Percentiles rank a stretch among this genome's conserved stretches.
Conservation (phyloP, 2,113 vertebrate species). For the Verasper variegatus region DNA sequence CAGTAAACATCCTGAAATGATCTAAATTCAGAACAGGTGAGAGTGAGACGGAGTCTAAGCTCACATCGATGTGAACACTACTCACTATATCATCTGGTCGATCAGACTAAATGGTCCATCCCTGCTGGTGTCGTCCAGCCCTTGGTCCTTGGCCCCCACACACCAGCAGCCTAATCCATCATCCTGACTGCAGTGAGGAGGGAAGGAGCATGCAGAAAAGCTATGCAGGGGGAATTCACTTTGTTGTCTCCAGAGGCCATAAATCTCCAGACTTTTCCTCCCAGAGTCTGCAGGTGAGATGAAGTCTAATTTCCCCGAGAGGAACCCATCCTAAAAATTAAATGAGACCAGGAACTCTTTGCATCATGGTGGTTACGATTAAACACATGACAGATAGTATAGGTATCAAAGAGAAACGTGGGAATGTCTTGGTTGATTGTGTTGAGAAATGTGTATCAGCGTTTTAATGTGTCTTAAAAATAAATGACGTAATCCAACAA, state of each 20-base stretch:
- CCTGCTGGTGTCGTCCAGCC: constrained; percentile 25
- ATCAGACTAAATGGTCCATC: constrained; percentile 44
- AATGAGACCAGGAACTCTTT: constrained; percentile 2
- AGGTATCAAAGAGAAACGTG: neutral
- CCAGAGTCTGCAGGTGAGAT: constrained; percentile 39
- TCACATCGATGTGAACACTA: constrained; percentile 38
- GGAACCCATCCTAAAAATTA: neutral
- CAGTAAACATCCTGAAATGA: constrained; percentile 23
- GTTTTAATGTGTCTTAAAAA: neutral
- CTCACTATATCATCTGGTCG: constrained; percentile 38
- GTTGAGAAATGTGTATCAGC: neutral
- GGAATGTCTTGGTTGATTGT: neutral
- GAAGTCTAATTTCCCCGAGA: constrained; percentile 10
- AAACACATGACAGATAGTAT: neutral
- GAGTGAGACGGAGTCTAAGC: constrained; percentile 2
- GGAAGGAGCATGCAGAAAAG: constrained; percentile 48
- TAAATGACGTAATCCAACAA: neutral
- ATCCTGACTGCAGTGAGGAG: constrained; percentile 58
- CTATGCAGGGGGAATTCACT: constrained; percentile 45
- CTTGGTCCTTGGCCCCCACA: constrained; percentile 35
- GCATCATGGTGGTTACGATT: neutral
- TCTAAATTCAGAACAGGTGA: constrained; percentile 27
- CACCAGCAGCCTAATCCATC: constrained; percentile 61
- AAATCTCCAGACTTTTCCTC: constrained; percentile 47
- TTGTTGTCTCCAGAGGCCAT: constrained; percentile 51